These are phyloP conservation scores for Leuciscus waleckii DNA, from an alignment of 2,797 vertebrate species.

Conservation along the genomic window DNA sequence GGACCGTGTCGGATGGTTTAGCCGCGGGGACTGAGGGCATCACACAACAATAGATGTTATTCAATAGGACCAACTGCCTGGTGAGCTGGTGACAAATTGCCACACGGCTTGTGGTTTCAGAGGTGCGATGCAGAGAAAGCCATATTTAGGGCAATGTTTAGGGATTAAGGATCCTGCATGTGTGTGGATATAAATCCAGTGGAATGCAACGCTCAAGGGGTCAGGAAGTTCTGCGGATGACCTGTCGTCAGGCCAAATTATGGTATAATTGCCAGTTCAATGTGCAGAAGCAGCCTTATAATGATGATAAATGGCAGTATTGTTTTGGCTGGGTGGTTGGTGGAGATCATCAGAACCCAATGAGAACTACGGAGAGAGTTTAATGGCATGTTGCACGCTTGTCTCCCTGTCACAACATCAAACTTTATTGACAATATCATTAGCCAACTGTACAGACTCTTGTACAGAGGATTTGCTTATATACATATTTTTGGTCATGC, in stretches of 20 bases:
- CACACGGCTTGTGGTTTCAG: slow-evolving; percentile 41
- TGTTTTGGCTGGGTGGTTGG: slow-evolving; percentile 50
- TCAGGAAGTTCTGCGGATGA: slow-evolving; percentile 61
- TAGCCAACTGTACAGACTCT: not conserved
- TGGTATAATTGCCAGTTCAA: slow-evolving; percentile 73
- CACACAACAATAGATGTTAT: slow-evolving; percentile 48
- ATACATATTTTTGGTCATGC: not conserved
- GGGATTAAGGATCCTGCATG: slow-evolving; percentile 59
- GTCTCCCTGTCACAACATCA: slow-evolving; percentile 12
- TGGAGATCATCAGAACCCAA: slow-evolving; percentile 7
- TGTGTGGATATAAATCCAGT: slow-evolving; percentile 52
- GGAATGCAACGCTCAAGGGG: slow-evolving; percentile 29
- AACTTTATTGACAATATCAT: slow-evolving; percentile 2
- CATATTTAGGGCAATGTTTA: slow-evolving; percentile 51
- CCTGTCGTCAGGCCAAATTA: slow-evolving; percentile 67
- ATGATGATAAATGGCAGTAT: slow-evolving; percentile 72
- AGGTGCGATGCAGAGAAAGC: slow-evolving; percentile 62
- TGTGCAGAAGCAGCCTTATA: slow-evolving; percentile 69
- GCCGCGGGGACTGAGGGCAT: slow-evolving; percentile 40
- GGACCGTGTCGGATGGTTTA: slow-evolving; percentile 55
- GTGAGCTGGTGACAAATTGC: slow-evolving; percentile 32
- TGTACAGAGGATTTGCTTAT: not conserved
- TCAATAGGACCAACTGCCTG: slow-evolving; percentile 44
- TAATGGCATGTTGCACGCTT: not conserved
- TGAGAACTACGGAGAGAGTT: slow-evolving; percentile 33